Percentiles rank a stretch among this genome's conserved stretches.
Evolutionary conservation across 2,113 vertebrate species (phyloP).

Genomic region (Pycnonotus jocosus): DNA sequence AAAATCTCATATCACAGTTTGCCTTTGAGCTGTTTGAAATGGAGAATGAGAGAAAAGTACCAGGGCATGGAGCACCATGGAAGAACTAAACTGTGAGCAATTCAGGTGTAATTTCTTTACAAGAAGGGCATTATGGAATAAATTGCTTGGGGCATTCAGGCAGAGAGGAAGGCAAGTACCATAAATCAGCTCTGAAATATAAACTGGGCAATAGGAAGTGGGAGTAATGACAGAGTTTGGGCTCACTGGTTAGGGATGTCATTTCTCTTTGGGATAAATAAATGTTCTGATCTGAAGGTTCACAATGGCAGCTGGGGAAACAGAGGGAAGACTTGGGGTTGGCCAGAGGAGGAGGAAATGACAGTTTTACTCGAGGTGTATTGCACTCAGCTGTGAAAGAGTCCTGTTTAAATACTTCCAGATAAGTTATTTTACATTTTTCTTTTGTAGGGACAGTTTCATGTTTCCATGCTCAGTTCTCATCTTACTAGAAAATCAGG

Average conservation of each 20-base stretch:
- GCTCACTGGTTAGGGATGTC: neutral
- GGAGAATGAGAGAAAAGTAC: neutral
- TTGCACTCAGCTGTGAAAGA: neutral
- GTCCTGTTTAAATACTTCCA: neutral
- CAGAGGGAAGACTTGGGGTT: neutral
- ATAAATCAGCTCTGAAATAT: slow-evolving; percentile 19
- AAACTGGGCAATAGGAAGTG: neutral
- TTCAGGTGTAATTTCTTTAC: neutral
- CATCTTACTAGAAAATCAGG: neutral
- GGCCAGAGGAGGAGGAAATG: neutral
- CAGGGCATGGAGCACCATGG: neutral
- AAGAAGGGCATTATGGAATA: neutral
- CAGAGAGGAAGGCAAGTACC: neutral
- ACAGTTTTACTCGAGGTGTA: accelerated
- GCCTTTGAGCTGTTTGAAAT: slow-evolving; percentile 16
- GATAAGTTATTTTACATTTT: neutral
- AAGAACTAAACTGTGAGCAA: neutral
- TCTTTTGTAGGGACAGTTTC: neutral
- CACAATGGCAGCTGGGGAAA: neutral
- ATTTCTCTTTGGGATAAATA: neutral
- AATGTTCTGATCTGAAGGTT: neutral
- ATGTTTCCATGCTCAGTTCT: neutral
- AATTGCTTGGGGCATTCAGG: neutral
- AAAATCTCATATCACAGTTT: neutral
- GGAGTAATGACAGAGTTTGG: neutral